Base-by-base conservation (phyloP, 2,113 vertebrate genomes). In the Zapus hudsonius region DNA sequence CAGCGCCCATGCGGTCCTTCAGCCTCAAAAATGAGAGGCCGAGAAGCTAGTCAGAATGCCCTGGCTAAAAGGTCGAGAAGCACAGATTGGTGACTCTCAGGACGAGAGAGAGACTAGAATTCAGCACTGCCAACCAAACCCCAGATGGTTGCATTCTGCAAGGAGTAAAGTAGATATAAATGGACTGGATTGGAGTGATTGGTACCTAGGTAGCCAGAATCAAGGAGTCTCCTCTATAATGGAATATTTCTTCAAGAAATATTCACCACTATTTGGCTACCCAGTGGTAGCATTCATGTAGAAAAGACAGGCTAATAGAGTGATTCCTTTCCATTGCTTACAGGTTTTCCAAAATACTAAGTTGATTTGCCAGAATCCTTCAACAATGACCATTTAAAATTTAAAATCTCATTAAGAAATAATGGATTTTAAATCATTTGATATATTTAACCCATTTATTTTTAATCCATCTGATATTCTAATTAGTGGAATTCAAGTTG, bases 401-500 rank as follows among this genome's bases (percentile, higher is more conserved):
- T n/a, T 59, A 31, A 91, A 73, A 22, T 42, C 13, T 66, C 17
- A 83, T 40, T 82, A 86, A 66, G 42, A 83, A 87, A 55, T 80
- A 69, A 83, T 70, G n/a, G 38, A 85, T 83, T 82, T 91, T 52
- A 92, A 92, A 89, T 15, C 25, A 64, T 63, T 75, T 84, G 64
- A 44, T 76, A 33, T 74, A 15, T 57, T n/a, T 86, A 87, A 83
- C 8, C 33, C 42, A 91, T 79, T 89, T 80, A 82, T 74, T 81
- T 75, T 33, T 70, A 66, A 76, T 29, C 16, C 17, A 93, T 38
- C 84, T 61, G 31, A 64, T 75, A 33, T 3, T 84, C 10, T 38
- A 44, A 29, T 84, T 80, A 87, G 64, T 52, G 57, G 25, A 84
- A 52, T 64, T 75, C n/a, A 42, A 47, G 12, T 73, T 70, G 79